phyloP scores from a whole-genome alignment of 1,140 invertebrate species.

The Diabrotica undecimpunctata region DNA sequence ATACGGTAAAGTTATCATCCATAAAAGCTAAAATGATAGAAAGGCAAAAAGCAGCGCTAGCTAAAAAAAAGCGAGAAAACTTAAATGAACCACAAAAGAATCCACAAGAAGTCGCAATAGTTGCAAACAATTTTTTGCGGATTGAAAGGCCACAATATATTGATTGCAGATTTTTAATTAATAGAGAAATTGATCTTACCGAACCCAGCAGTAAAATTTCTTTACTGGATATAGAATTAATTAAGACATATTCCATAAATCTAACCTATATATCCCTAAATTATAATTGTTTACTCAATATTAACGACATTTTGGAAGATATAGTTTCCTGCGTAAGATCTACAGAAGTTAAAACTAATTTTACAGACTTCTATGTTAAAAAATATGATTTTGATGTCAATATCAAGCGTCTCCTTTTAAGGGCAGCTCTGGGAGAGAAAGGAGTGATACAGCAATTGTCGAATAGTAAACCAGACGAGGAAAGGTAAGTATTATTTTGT shows the following conservation, averaged over 20 bases:
- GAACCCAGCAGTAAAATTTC: too few species aligned
- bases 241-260: neutral
- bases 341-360: neutral
- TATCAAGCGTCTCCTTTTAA: slow-evolving; percentile 9
- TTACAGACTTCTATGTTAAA: neutral
- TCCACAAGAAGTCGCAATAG: neutral
- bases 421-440: slow-evolving; percentile 10
- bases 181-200: neutral
- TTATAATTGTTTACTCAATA: neutral
- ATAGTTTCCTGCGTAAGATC: neutral
- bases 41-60: slow-evolving; percentile 2
- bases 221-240: neutral
- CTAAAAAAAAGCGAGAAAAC: neutral
- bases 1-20: neutral
- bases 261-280: neutral
- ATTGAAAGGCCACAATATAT: neutral
- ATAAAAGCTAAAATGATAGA: slow-evolving; percentile 3
- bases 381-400: neutral
- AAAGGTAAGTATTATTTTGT: too few species aligned
- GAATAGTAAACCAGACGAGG: neutral
- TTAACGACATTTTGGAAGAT: neutral
- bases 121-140: neutral
- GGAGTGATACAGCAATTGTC: neutral
- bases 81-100: neutral
- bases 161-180: neutral